Conservation (phyloP, 1,140 invertebrate genomes). For the Drosophila albomicans region DNA sequence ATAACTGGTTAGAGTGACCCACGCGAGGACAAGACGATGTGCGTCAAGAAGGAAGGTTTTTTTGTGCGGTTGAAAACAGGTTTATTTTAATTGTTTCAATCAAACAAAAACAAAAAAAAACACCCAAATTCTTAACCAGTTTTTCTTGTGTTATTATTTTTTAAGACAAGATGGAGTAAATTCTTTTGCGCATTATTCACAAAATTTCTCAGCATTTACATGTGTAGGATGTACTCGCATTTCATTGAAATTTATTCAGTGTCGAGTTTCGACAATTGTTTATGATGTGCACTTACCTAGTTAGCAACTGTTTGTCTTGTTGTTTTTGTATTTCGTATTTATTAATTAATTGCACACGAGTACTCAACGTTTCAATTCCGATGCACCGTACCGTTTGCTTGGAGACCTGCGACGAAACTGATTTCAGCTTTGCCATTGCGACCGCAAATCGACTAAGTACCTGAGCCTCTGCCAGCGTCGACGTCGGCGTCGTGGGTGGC, state of each 20-base stretch:
- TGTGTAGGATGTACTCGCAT: background rate
- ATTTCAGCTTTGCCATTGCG: constrained; percentile 47
- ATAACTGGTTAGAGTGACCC: constrained; percentile 68
- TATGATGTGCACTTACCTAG: constrained; percentile 54
- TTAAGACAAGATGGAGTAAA: background rate
- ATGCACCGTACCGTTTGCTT: constrained; percentile 49
- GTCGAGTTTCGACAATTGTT: constrained; percentile 10
- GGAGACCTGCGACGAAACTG: constrained; percentile 70
- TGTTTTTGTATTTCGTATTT: constrained; percentile 31
- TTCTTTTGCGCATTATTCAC: constrained; percentile 31
- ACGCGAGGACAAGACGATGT: constrained; percentile 49
- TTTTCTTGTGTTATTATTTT: background rate
- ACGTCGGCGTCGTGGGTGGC: constrained; percentile 31
- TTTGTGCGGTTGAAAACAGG: constrained; percentile 20
- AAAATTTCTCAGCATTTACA: background rate
- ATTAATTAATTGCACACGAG: constrained; percentile 42
- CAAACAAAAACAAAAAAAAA: too few relatives aligned
- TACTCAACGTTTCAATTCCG: constrained; percentile 11
- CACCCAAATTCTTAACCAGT: constrained; percentile 17
- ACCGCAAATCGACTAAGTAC: constrained; percentile 57
- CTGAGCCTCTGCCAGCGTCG: constrained; percentile 30
- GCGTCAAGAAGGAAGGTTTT: constrained; percentile 35
- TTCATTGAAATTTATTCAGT: background rate
- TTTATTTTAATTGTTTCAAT: constrained; percentile 28
- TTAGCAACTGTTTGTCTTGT: constrained; percentile 58